phyloP scores from a whole-genome alignment of 2,888 invertebrate genomes.

The Oxystoma pomonae region DNA sequence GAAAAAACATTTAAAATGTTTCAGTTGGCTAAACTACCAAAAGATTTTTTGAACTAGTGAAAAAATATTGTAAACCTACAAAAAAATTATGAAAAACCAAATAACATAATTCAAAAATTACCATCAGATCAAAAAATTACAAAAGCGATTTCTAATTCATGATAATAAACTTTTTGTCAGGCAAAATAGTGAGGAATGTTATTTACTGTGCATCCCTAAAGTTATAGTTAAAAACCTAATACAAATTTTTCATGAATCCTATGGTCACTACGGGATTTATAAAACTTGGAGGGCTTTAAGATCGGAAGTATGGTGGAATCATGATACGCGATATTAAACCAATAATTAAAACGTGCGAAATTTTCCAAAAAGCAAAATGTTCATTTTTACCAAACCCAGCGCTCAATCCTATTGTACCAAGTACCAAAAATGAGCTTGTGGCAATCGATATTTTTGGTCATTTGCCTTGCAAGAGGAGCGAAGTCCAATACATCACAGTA shows the following conservation, averaged over 20 bases:
- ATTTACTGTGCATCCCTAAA: background rate
- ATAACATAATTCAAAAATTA: too few species aligned
- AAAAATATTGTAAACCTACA: background rate
- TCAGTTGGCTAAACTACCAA: background rate
- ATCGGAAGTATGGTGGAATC: conserved; percentile 7
- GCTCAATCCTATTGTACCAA: too few species aligned
- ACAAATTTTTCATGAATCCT: background rate
- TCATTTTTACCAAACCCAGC: too few species aligned
- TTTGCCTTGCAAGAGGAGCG: too few species aligned
- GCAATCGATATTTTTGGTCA: too few species aligned
- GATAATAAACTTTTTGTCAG: background rate
- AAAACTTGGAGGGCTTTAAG: conserved; percentile 8
- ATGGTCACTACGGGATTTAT: conserved; percentile 8
- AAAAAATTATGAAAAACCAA: too few species aligned
- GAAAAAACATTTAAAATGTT: too few species aligned
- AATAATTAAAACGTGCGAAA: too few species aligned
- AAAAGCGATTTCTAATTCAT: background rate
- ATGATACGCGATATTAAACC: conserved; percentile 4
- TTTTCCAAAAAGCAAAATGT: too few species aligned
- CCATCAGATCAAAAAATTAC: too few species aligned
- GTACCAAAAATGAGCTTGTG: too few species aligned
- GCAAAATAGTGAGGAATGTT: background rate
- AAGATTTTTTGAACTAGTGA: background rate
- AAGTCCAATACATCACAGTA: too few species aligned
- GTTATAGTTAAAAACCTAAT: background rate